phyloP scores from a whole-genome alignment of 2,888 invertebrate genomes.

The Syrphus vitripennis region DNA sequence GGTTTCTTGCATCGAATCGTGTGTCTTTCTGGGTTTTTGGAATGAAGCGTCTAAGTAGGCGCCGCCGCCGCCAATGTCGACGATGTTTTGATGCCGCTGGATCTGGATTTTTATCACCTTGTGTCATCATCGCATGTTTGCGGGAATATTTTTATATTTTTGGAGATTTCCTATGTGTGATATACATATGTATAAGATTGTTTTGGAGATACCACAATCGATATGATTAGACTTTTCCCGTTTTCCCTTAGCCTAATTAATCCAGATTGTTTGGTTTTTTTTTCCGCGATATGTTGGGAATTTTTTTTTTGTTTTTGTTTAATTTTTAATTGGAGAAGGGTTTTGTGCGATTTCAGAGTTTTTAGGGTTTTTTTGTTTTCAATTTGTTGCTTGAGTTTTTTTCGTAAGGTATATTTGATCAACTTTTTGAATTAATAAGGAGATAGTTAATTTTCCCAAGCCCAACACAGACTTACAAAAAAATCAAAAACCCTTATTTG shows the following conservation, averaged over 20 bases:
- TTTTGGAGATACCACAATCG: slow-evolving; percentile 62
- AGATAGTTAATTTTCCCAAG: too few relatives aligned
- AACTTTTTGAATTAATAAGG: too few relatives aligned
- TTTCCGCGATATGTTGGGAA: not conserved
- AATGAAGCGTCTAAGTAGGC: slow-evolving; percentile 7
- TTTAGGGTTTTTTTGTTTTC: not conserved
- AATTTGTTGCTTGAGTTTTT: too few relatives aligned
- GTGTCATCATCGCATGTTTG: not conserved
- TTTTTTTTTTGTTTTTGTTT: not conserved
- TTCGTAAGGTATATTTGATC: too few relatives aligned
- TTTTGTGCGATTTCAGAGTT: not conserved
- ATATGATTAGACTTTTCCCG: slow-evolving; percentile 58
- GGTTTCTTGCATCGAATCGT: slow-evolving; percentile 12
- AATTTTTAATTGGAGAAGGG: not conserved
- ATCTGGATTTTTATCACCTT: slow-evolving; percentile 9
- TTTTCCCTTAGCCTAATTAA: slow-evolving; percentile 25
- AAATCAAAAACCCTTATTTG: too few relatives aligned
- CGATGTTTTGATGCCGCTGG: not conserved
- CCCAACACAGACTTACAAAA: too few relatives aligned
- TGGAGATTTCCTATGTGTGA: slow-evolving; percentile 50
- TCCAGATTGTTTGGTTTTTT: slow-evolving; percentile 41
- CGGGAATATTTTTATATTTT: slow-evolving; percentile 23
- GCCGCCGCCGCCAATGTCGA: slow-evolving; percentile 19
- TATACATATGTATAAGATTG: slow-evolving; percentile 55
- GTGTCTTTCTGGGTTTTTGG: slow-evolving; percentile 49